phyloP scores from a whole-genome alignment of 2,113 vertebrate species.

The Upupa epops region DNA sequence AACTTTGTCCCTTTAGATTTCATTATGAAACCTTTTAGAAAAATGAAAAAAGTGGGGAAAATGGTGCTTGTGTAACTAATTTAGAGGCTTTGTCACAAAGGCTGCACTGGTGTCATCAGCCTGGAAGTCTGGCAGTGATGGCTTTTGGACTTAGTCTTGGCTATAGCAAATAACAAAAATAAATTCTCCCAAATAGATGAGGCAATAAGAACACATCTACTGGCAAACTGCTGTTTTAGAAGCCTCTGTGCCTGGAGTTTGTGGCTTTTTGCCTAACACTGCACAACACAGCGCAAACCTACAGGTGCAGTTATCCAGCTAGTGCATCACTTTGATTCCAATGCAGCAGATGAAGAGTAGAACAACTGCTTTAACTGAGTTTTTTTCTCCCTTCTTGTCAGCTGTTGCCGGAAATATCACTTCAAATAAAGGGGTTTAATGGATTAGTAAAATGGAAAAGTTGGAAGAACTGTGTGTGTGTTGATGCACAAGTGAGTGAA shows the following conservation, averaged over 20 bases:
- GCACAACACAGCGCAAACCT: background rate
- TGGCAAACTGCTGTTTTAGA: background rate
- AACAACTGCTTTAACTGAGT: background rate
- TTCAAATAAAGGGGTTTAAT: background rate
- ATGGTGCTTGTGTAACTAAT: background rate
- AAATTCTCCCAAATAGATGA: background rate
- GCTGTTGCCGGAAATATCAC: background rate
- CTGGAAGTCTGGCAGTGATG: background rate
- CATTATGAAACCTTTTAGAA: background rate
- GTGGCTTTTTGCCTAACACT: background rate
- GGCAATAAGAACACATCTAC: background rate
- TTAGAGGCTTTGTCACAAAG: background rate
- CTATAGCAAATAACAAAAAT: background rate
- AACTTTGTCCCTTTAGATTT: constrained; percentile 36
- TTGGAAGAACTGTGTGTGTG: background rate
- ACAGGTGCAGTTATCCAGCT: background rate
- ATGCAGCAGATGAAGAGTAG: background rate
- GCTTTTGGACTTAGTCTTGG: background rate
- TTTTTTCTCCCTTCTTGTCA: background rate
- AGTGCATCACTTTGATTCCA: background rate
- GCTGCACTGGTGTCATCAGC: background rate
- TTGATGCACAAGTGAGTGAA: background rate
- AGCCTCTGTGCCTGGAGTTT: background rate
- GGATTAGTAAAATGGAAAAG: background rate
- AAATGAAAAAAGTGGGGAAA: background rate